Evolutionary conservation across 2,888 invertebrate genomes (phyloP), one percentile per base, ranked within the genome.

Genomic region (Aleiodes leptofemur): DNA sequence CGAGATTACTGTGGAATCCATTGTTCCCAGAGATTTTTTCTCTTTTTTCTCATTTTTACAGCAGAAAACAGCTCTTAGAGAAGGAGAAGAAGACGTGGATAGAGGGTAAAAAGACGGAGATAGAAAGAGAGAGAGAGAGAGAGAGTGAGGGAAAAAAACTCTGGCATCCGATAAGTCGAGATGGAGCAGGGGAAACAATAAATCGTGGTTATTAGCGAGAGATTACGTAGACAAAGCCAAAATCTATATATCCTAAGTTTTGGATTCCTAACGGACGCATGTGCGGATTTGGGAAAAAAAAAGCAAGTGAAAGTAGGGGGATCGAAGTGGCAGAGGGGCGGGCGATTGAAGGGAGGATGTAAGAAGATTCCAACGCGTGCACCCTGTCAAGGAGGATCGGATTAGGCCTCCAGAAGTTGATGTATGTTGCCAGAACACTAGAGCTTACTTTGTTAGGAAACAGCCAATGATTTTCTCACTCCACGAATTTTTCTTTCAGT

Each of bases 321-420:
- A 72, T 68, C 56, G 48, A 43, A 70, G 71, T 69, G 72, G 72
- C 43, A 56, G 68, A 77, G 51, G 73, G 69, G 72, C 74, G 81
- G 82, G 43, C 43, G 43, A 43, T 43, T 43, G 9, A 43, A 43
- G 43, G 43, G 43, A 43, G 82, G 84, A 81, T 85, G 86, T 88
- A 88, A 89, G 89, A 88, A 89, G 89, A 89, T 89, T 89, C 89
- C 88, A 85, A 86, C 87, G 88, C 89, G 89, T 89, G 89, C 88
- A 87, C 89, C 88, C 89, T 89, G 89, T 89, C 89, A 89, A 86
- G 87, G 87, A 43, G 88, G 88, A 88, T 89, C 87, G 88, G 89
- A 89, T 89, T 89, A 89, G 86, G 85, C 83, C 73, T 81, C 80
- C 84, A 88, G 86, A 43, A 43, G 86, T 85, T 89, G 89, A 89